phyloP scores from a whole-genome alignment of 1,140 invertebrate species.

The Formica exsecta region DNA sequence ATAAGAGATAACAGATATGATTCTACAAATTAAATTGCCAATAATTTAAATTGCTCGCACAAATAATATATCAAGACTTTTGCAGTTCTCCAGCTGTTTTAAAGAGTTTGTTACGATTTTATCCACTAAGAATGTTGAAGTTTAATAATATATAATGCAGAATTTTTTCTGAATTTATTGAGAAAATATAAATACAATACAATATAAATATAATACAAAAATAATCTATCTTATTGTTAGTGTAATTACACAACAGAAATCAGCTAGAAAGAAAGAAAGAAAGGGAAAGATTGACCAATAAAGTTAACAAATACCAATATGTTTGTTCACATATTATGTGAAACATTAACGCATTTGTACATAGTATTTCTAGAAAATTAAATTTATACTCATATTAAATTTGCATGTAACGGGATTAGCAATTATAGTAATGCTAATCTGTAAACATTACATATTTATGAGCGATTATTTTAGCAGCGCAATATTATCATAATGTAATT shows the following conservation, averaged over 20 bases:
- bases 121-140: not conserved
- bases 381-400: not conserved
- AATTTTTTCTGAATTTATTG: conserved; percentile 1
- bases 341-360: not conserved
- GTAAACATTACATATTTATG: not conserved
- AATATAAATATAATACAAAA: not conserved
- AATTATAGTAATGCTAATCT: not conserved
- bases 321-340: not conserved
- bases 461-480: conserved; percentile 10
- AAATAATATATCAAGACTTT: not conserved
- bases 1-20: not conserved
- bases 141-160: not conserved
- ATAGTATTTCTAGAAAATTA: not conserved
- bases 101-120: not conserved
- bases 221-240: not conserved
- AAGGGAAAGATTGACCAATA: not conserved
- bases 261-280: not conserved
- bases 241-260: not conserved
- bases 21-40: not conserved
- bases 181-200: not conserved
- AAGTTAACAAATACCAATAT: not conserved
- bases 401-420: not conserved
- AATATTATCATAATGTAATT: not conserved
- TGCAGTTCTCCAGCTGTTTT: not conserved
- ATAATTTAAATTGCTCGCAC: not conserved